Base-by-base conservation (phyloP, 2,113 vertebrate genomes). In the Saguinus imperator region DNA sequence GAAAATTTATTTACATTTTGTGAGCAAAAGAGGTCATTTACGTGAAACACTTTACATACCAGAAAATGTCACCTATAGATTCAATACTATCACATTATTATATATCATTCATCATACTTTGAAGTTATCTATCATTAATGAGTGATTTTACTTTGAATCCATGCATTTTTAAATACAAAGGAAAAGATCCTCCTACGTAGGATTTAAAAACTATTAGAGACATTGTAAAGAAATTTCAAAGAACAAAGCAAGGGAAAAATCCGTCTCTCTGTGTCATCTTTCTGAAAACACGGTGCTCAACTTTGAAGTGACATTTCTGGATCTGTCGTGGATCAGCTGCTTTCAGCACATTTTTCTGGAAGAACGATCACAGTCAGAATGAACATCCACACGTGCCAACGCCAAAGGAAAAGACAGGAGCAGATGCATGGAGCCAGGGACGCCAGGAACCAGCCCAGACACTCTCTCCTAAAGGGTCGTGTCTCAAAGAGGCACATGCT, bases 401-500 rank as follows among this genome's bases (percentile, higher is more conserved):
- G 2, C 0, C 5, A 93, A 57, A 55, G 89, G 35, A 45, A 68
- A 27, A 55, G 23, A 73, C 23, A 48, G n/a, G 13, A 76, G n/a
- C 48, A 80, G 83, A 64, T 13, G 68, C 52, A 23, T 2, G 8
- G 18, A 83, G 85, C 37, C 50, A 9, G 27, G 50, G 76, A 27
- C 4, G 2, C 73, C 50, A n/a, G 55, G 58, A 23, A 25, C 18
- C 43, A 2, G 43, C 58, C 3, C 0, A 14, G 48, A 32, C 3
- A 9, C 25, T 11, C 16, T 52, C 40, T 72, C 35, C 48, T 17
- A 29, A 35, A 50, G 18, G 64, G 21, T 35, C 29, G 23, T 3
- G 20, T 3, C n/a, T 25, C 73, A 11, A 5, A 1, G 0, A 29
- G 43, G 12, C 35, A 5, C 4, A 2, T 1, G 8, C 12, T 5